These are phyloP conservation scores for Pipra filicauda DNA, from an alignment of 2,113 vertebrate genomes.

Conservation along the genomic window DNA sequence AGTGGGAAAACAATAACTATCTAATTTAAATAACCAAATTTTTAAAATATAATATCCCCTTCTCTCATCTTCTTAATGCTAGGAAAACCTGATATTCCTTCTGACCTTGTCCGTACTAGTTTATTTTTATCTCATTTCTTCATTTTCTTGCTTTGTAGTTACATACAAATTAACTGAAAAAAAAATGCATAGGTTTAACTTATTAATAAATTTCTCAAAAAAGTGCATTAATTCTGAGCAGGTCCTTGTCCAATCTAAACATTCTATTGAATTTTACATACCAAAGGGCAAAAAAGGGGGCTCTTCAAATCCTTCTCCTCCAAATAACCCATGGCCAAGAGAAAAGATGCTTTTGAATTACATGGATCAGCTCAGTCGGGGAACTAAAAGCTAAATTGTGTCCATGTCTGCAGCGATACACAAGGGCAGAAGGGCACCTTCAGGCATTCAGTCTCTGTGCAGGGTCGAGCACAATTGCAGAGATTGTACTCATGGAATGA, in stretches of 20 bases:
- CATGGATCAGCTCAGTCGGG: neutral
- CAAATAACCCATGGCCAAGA: neutral
- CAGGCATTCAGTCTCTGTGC: neutral
- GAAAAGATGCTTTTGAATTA: neutral
- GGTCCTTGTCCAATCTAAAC: neutral
- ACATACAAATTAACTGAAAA: neutral
- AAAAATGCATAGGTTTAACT: neutral
- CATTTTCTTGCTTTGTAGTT: neutral
- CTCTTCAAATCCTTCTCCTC: neutral
- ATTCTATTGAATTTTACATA: neutral
- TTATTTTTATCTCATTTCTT: neutral
- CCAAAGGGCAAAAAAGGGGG: neutral
- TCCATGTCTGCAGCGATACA: neutral
- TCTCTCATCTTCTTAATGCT: neutral
- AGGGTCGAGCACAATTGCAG: neutral
- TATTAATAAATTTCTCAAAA: neutral
- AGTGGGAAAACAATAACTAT: rapidly evolving
- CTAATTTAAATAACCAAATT: neutral
- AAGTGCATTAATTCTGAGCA: neutral
- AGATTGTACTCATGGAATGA: neutral
- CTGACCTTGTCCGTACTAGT: neutral
- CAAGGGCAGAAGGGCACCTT: constrained; percentile 2
- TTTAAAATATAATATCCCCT: neutral
- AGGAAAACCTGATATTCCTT: neutral
- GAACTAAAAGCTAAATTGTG: constrained; percentile 1